Evolutionary conservation across 2,797 vertebrate genomes (phyloP).

Genomic region (Jordanella pulchra): DNA sequence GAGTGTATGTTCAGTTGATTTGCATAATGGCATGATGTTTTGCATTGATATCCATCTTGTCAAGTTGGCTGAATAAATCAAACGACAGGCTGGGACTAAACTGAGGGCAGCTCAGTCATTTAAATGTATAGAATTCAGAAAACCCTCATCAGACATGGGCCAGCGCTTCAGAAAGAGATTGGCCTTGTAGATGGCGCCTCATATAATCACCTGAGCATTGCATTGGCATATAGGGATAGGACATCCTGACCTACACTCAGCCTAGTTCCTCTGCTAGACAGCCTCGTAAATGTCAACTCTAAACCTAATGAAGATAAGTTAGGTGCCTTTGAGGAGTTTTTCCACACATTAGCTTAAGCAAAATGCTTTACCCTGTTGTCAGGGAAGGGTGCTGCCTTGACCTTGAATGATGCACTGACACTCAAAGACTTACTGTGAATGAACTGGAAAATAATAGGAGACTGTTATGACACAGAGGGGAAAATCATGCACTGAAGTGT

Average conservation of each 20-base stretch:
- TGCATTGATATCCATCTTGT: conserved; percentile 69
- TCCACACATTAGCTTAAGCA: conserved; percentile 74
- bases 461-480: conserved; percentile 11
- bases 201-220: conserved; percentile 78
- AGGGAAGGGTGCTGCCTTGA: conserved; percentile 54
- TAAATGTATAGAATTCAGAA: conserved; percentile 85
- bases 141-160: conserved; percentile 83
- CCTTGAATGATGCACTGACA: conserved; percentile 56
- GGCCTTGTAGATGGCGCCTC: conserved; percentile 71
- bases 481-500: conserved; percentile 7
- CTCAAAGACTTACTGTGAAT: conserved; percentile 26
- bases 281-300: conserved; percentile 79
- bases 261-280: conserved; percentile 51
- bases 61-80: conserved; percentile 73
- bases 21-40: conserved; percentile 70
- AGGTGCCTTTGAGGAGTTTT: conserved; percentile 70
- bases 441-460: conserved; percentile 38
- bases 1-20: conserved; percentile 37
- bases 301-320: conserved; percentile 77
- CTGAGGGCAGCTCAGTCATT: conserved; percentile 74
- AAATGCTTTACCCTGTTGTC: conserved; percentile 50
- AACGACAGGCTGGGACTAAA: conserved; percentile 48
- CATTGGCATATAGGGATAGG: conserved; percentile 68
- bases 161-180: conserved; percentile 76
- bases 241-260: conserved; percentile 72